Base-by-base conservation (phyloP, 2,797 vertebrate genomes). In the Channallabes apus region DNA sequence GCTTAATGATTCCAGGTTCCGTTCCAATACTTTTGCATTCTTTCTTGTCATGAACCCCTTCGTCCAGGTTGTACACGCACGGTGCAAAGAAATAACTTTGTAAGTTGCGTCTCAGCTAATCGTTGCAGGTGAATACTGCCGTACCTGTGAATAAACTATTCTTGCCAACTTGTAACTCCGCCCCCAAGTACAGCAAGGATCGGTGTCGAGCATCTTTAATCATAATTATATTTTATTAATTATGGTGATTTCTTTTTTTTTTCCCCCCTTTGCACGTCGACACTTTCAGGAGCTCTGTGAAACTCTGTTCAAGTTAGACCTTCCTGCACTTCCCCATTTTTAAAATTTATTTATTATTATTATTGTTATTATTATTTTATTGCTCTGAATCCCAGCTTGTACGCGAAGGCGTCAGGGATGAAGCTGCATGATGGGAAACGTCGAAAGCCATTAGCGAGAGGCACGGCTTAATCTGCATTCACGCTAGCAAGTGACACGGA, bases 401-500 rank as follows among this genome's bases (percentile, higher is more conserved):
- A 32, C 1, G 56, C 1, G 56, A 61, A 5, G 12, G 27, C 18
- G 58, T 24, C 29, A n/a, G 32, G 76, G 58, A 61, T 61, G 61
- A 78, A 64, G 78, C 18, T 8, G 35, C 77, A 0, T n/a, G 77
- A 79, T n/a, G n/a, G 58, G 58, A 79, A 46, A n/a, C 1, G 77
- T 62, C 32, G 77, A 35, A 79, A 80, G 77, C 59, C 77, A 64
- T 80, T 80, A 80, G 38, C 38, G 24, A 80, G n/a, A 65, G 61
- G 4, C 61, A 54, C 11, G 61, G 38, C 61, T 65, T 80, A 5
- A 80, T 80, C 78, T 46, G 61, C 61, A 65, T 51, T 65, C 78
- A 51, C 78, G 20, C 78, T 9, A 27, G 61, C 59, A 4, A 27
- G 61, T 24, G 61, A 20, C 58, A 15, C 51, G 51, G 15, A 38